Base-by-base conservation (phyloP, 2,797 vertebrate species). In the Cheirogaleus major region DNA sequence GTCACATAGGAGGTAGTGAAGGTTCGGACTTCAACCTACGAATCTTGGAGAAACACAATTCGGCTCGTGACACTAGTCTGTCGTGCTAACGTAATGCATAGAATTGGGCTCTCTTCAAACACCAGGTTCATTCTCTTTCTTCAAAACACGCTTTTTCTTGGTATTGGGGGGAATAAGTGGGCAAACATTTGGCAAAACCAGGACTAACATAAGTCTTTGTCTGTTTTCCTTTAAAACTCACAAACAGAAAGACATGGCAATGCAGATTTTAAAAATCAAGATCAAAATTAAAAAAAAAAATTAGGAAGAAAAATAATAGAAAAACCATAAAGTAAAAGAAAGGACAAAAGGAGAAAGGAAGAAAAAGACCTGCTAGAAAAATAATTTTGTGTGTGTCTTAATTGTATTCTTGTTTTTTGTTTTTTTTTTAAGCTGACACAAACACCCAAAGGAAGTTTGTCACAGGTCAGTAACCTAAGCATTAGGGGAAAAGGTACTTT, bases 81-180 rank as follows among this genome's bases (percentile, higher is more conserved):
- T n/a, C 7, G 0, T 0, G 18, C 78, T 38, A 78, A 20, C 23
- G 14, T 20, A 23, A 27, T 20, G 23, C 1, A 4, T 0, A 4
- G n/a, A 70, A 20, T 11, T 25, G 38, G 50, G 72, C 10, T 50
- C 13, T 10, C 27, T 92, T n/a, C 8, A n/a, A 15, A 27, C 55
- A n/a, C 18, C 8, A 61, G 32, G 3, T 38, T 63, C 4, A 6
- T 70, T 59, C 4, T 90, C 32, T 30, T 87, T 50, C 38, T 1
- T 17, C 14, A 45, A 70, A 79, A 63, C 55, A 27, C 2, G 4
- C 10, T 59, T 93, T 30, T 50, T 78, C 14, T 35, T 15, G 1
- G 17, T 55, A 67, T n/a, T 15, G 50, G 17, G 38, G 17, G 38
- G 0, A 6, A 59, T 14, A 10, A 12, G 6, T 41, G 13, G 35